A percentile compares a stretch with the other conserved stretches of the same genome.
phyloP scores from a whole-genome alignment of 2,797 vertebrate genomes.

The Odontamblyopus rebecca region DNA sequence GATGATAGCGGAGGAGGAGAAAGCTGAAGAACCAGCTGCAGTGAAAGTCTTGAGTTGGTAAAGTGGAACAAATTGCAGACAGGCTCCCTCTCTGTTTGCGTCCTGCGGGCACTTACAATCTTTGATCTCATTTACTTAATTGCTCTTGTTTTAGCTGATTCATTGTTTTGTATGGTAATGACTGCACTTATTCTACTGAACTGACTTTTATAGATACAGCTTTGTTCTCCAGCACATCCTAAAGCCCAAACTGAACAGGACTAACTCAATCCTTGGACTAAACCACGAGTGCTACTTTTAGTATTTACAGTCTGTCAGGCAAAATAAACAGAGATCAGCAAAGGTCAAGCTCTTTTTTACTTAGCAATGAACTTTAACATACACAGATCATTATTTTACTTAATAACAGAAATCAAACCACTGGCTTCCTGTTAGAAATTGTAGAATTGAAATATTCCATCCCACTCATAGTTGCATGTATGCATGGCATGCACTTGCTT shows the following conservation, averaged over 20 bases:
- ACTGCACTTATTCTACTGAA: conserved; percentile 17
- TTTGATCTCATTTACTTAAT: conserved; percentile 19
- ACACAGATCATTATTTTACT: too few species aligned
- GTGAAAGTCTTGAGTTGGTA: conserved; percentile 6
- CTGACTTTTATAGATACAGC: conserved; percentile 7
- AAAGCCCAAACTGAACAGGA: conserved; percentile 1
- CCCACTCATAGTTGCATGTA: too few species aligned
- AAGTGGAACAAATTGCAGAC: conserved; percentile 16
- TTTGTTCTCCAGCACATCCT: conserved; percentile 6
- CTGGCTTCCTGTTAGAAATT: too few species aligned
- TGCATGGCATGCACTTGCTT: too few species aligned
- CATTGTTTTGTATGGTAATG: conserved; percentile 18
- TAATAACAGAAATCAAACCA: too few species aligned
- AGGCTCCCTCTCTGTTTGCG: conserved; percentile 6
- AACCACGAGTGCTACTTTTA: background rate
- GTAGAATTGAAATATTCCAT: too few species aligned
- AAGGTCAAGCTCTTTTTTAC: background rate
- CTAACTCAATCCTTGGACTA: conserved; percentile 2
- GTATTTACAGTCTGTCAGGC: background rate
- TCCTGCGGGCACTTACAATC: conserved; percentile 11
- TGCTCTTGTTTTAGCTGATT: conserved; percentile 17
- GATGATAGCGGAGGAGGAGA: background rate
- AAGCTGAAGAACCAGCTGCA: background rate
- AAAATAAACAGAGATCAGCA: background rate
- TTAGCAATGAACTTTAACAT: too few species aligned